Evolutionary conservation across 2,888 invertebrate genomes (phyloP).

Genomic region (Serripes groenlandicus): DNA sequence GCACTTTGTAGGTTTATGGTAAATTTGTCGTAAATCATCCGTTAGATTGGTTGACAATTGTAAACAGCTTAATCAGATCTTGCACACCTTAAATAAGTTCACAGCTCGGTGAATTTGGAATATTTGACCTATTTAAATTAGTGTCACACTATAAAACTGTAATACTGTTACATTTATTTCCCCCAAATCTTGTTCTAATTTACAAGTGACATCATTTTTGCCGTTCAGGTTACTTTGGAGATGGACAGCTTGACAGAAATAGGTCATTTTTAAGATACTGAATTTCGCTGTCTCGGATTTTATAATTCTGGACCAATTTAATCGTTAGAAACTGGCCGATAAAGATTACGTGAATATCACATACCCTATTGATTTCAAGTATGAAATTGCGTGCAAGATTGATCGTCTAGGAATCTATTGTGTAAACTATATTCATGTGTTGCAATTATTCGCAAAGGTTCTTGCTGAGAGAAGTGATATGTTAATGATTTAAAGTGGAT

Average conservation of each 20-base stretch:
- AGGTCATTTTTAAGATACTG: background rate
- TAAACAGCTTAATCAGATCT: constrained; percentile 5
- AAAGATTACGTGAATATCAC: no score
- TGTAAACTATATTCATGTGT: no score
- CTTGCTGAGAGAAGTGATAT: no score
- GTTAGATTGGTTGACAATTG: constrained; percentile 22
- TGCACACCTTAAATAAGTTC: constrained; percentile 1
- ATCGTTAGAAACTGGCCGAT: no score
- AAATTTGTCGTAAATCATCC: constrained; percentile 17
- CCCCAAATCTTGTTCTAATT: constrained; percentile 1
- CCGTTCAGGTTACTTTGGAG: background rate
- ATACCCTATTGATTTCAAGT: no score
- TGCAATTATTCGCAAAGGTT: no score
- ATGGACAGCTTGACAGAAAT: constrained; percentile 6
- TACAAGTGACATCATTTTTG: background rate
- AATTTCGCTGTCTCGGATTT: background rate
- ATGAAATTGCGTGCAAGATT: no score
- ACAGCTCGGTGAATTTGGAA: constrained; percentile 6
- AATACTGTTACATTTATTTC: background rate
- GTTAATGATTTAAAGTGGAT: no score
- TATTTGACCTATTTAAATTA: constrained; percentile 1
- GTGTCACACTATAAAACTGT: constrained; percentile 2
- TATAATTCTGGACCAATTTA: no score
- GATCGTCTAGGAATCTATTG: no score
- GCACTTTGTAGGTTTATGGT: background rate